These are phyloP conservation scores for Gryllus longicercus DNA, from an alignment of 2,888 invertebrate genomes.

Conservation along the genomic window DNA sequence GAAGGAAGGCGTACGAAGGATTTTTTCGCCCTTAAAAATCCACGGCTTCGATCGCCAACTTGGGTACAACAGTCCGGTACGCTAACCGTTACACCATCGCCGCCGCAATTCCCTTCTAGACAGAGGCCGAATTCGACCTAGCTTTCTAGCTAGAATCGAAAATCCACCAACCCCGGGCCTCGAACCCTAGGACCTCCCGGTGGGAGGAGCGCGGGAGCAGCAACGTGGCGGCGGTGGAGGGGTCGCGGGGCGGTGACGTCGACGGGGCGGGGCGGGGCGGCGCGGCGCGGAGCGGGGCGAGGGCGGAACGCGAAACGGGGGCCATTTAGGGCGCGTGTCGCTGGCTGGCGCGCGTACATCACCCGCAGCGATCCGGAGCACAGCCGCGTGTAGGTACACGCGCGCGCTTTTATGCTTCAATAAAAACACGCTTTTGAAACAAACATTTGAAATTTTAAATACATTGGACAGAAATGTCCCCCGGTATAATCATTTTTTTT, in stretches of 20 bases:
- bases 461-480: neutral
- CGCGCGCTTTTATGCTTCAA: neutral
- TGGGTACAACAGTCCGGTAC: too few species aligned
- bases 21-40: too few species aligned
- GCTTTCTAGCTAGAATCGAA: too few species aligned
- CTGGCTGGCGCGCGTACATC: neutral
- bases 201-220: too few species aligned
- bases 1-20: too few species aligned
- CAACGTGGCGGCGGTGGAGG: constrained; percentile 28
- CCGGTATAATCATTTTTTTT: constrained; percentile 17
- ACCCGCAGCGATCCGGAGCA: neutral
- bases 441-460: constrained; percentile 17
- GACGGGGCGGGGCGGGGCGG: neutral
- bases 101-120: too few species aligned
- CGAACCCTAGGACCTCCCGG: too few species aligned
- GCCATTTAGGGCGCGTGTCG: neutral
- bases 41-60: too few species aligned
- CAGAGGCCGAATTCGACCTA: too few species aligned
- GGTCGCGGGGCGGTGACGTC: constrained; percentile 18
- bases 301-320: constrained; percentile 31
- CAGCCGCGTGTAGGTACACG: neutral
- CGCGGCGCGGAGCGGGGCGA: constrained; percentile 18
- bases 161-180: too few species aligned
- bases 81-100: too few species aligned
- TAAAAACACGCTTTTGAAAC: constrained; percentile 17